Conservation (phyloP, 2,888 invertebrate species). For the Herminia tarsipennalis region DNA sequence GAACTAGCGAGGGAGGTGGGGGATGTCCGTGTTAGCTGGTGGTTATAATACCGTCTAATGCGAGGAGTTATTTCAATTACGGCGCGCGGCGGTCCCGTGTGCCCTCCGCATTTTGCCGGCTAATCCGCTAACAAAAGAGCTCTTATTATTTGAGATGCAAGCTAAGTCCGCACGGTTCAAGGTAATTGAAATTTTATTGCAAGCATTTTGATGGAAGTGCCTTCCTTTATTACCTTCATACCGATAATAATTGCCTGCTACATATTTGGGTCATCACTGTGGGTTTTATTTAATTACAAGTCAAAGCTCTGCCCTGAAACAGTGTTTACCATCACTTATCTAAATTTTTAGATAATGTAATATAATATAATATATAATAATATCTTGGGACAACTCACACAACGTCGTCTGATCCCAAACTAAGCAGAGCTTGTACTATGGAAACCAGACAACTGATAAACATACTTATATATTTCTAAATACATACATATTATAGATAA, state of each 20-base stretch:
- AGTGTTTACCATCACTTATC: no score
- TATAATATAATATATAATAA: no score
- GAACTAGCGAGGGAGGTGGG: constrained; percentile 11
- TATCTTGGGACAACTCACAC: no score
- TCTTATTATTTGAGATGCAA: constrained; percentile 55
- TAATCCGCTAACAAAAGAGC: constrained; percentile 68
- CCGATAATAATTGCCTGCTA: constrained; percentile 10
- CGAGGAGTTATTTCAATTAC: constrained; percentile 69
- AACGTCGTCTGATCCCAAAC: no score
- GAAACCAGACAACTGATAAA: no score
- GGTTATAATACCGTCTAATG: constrained; percentile 52
- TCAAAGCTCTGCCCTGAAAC: no score
- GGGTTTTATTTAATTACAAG: not conserved
- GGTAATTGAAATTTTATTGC: constrained; percentile 73
- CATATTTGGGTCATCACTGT: not conserved
- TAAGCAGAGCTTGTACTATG: no score
- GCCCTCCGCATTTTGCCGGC: constrained; percentile 57
- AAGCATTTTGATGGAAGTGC: constrained; percentile 48
- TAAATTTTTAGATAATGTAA: no score
- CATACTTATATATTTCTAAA: no score
- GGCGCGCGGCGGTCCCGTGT: constrained; percentile 39
- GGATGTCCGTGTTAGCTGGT: constrained; percentile 24
- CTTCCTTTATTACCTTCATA: constrained; percentile 32
- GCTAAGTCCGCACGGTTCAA: constrained; percentile 48
- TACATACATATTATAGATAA: no score